A percentile compares a stretch with the other conserved stretches of the same genome.
Evolutionary conservation across 2,888 invertebrate species (phyloP).

Genomic region (Nasonovia ribisnigri): DNA sequence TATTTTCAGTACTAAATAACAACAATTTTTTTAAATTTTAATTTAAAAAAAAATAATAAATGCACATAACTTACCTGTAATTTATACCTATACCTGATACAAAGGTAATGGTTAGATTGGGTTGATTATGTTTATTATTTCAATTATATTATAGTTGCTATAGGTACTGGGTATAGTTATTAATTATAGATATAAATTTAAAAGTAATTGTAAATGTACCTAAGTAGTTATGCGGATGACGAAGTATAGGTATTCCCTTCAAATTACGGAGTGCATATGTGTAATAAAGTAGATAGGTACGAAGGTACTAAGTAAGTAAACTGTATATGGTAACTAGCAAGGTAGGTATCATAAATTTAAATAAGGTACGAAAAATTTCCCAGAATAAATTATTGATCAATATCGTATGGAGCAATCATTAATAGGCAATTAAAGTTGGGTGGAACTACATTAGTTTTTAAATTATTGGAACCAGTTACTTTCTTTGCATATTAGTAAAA

Average conservation of each 20-base stretch:
- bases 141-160: neutral
- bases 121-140: neutral
- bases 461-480: slow-evolving; percentile 36
- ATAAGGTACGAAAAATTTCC: neutral
- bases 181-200: neutral
- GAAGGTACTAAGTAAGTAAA: neutral
- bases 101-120: neutral
- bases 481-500: slow-evolving; percentile 16
- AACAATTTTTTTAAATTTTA: neutral
- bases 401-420: neutral
- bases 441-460: slow-evolving; percentile 6
- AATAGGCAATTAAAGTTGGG: neutral
- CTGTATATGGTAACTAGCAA: neutral
- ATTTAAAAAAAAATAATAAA: neutral
- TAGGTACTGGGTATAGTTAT: neutral
- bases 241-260: neutral
- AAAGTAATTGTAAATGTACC: neutral
- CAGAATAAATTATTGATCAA: slow-evolving; percentile 23
- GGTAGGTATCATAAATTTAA: neutral
- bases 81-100: neutral
- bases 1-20: neutral
- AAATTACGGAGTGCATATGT: neutral
- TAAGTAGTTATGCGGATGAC: neutral
- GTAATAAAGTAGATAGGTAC: neutral
- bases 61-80: neutral